These are phyloP conservation scores for Plagodis dolabraria DNA, from an alignment of 2,888 invertebrate species.

Conservation along the genomic window DNA sequence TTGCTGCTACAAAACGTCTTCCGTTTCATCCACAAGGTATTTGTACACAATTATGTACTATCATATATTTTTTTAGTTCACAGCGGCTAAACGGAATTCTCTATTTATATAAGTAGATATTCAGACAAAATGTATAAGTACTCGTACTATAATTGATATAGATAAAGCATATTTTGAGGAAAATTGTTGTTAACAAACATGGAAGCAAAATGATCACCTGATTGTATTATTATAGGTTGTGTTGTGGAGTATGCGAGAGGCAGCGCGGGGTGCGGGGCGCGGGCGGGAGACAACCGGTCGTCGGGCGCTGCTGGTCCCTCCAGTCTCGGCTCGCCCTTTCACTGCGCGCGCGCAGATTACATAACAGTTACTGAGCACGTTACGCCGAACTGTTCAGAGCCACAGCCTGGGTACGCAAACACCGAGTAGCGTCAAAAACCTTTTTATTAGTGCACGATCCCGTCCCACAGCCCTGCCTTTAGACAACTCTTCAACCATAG, in stretches of 20 bases:
- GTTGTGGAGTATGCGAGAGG: slow-evolving; percentile 30
- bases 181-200: slow-evolving; percentile 20
- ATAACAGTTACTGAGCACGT: slow-evolving; percentile 1
- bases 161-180: neutral
- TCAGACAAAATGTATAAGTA: no score
- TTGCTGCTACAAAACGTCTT: no score
- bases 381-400: neutral
- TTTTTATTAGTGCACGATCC: slow-evolving; percentile 58
- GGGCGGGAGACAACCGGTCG: slow-evolving; percentile 51
- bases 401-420: slow-evolving; percentile 15
- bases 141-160: no score
- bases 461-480: slow-evolving; percentile 14
- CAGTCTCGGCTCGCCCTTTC: slow-evolving; percentile 42
- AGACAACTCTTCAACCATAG: no score
- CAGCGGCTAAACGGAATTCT: no score
- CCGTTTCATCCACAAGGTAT: no score
- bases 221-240: slow-evolving; percentile 45
- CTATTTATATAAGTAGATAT: no score
- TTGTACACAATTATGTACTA: no score
- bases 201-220: slow-evolving; percentile 44
- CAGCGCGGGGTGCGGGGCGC: slow-evolving; percentile 29
- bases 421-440: slow-evolving; percentile 58
- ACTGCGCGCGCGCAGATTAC: slow-evolving; percentile 22
- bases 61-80: no score
- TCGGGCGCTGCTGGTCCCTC: neutral